These are phyloP conservation scores for Blastobasis lacticolella DNA, from an alignment of 2,888 invertebrate species.

Conservation along the genomic window DNA sequence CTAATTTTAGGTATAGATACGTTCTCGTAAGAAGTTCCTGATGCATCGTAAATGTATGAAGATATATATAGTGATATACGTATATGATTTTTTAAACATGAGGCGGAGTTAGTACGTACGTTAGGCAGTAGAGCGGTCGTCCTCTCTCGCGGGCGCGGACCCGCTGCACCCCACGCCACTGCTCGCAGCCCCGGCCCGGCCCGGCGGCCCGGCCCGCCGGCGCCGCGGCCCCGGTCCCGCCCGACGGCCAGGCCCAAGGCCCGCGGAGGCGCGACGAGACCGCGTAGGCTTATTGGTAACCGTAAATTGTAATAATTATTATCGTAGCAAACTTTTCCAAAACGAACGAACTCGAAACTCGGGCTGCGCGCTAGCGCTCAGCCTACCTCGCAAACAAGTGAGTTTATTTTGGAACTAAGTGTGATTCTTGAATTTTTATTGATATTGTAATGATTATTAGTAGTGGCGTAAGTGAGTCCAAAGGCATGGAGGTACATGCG, in stretches of 20 bases:
- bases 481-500: constrained; percentile 50
- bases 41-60: constrained; percentile 74
- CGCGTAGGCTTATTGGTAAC: constrained; percentile 74
- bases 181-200: constrained; percentile 6
- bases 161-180: neutral
- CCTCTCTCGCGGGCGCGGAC: constrained; percentile 49
- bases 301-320: constrained; percentile 72
- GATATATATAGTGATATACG: constrained; percentile 74
- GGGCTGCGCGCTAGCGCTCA: constrained; percentile 73
- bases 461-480: constrained; percentile 70
- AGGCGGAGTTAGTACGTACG: constrained; percentile 71
- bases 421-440: constrained; percentile 81
- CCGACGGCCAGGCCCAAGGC: constrained; percentile 26
- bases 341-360: constrained; percentile 76
- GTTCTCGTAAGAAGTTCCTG: constrained; percentile 76
- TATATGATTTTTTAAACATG: constrained; percentile 73
- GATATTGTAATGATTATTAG: constrained; percentile 74
- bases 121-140: constrained; percentile 73
- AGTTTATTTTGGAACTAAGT: constrained; percentile 85
- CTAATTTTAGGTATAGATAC: constrained; percentile 75
- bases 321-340: constrained; percentile 75
- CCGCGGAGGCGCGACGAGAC: constrained; percentile 65
- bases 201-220: constrained; percentile 1
- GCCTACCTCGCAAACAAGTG: constrained; percentile 84
- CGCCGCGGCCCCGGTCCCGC: constrained; percentile 1